These are phyloP conservation scores for Macrosteles quadrilineatus DNA, from an alignment of 1,140 invertebrate species.

Conservation along the genomic window DNA sequence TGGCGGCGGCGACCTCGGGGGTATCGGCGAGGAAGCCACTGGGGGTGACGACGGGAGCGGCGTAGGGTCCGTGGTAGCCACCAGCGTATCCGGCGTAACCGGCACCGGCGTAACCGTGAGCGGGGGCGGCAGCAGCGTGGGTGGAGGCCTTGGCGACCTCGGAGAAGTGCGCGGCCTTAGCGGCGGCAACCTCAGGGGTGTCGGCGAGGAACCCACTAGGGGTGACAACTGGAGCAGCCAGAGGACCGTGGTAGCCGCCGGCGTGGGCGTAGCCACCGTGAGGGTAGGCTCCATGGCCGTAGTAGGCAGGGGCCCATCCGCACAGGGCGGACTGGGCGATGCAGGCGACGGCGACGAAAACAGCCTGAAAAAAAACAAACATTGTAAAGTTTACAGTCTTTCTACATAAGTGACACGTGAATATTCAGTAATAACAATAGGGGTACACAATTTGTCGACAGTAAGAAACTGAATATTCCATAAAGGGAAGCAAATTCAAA, in stretches of 20 bases:
- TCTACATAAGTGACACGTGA: too few species aligned
- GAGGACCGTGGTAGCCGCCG: slow-evolving; percentile 48
- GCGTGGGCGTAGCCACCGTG: slow-evolving; percentile 49
- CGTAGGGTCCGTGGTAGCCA: slow-evolving; percentile 20
- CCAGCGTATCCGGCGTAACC: slow-evolving; percentile 7
- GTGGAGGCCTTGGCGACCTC: slow-evolving; percentile 50
- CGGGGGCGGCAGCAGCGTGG: slow-evolving; percentile 57
- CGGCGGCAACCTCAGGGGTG: slow-evolving; percentile 44
- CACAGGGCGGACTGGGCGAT: slow-evolving; percentile 19
- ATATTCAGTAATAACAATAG: too few species aligned
- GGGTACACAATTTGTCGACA: too few species aligned
- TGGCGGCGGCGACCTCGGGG: slow-evolving; percentile 55
- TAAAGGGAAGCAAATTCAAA: too few species aligned
- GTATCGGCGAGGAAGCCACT: slow-evolving; percentile 55
- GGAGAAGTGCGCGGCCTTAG: slow-evolving; percentile 43
- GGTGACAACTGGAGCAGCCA: slow-evolving; percentile 48
- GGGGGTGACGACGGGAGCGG: slow-evolving; percentile 31
- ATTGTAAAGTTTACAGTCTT: too few species aligned
- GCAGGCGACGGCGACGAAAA: slow-evolving; percentile 41
- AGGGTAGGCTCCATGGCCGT: slow-evolving; percentile 57
- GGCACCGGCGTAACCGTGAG: slow-evolving; percentile 44
- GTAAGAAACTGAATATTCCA: too few species aligned
- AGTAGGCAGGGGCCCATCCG: slow-evolving; percentile 55
- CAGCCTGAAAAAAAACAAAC: slow-evolving; percentile 10
- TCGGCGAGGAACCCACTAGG: slow-evolving; percentile 52